These are phyloP conservation scores for Azemiops feae DNA, from an alignment of 2,113 vertebrate genomes.

Conservation along the genomic window DNA sequence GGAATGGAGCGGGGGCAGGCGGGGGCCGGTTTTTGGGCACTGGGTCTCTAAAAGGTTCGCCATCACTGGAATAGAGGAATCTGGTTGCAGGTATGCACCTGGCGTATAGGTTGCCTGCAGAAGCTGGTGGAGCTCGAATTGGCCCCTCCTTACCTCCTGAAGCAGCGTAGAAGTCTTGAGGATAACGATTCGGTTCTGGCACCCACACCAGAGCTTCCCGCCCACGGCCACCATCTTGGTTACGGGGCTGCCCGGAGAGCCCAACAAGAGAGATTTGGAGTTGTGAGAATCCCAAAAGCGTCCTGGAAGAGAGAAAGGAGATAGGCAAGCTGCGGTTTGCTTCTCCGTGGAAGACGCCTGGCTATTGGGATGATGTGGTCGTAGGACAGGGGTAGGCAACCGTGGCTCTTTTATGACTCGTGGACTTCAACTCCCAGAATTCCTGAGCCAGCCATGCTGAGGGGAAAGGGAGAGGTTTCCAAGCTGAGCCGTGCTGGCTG, in stretches of 20 bases:
- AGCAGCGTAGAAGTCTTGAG: conserved; percentile 83
- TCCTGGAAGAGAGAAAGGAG: conserved; percentile 67
- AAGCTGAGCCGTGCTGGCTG: too few species aligned
- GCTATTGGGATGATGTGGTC: not conserved
- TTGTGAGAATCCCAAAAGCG: conserved; percentile 97
- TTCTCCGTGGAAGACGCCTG: not conserved
- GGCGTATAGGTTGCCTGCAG: not conserved
- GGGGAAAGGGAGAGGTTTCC: too few species aligned
- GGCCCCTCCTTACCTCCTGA: conserved; percentile 77
- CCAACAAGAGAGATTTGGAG: conserved; percentile 85
- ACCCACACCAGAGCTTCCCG: conserved; percentile 93
- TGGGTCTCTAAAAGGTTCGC: too few species aligned
- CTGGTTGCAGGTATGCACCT: not conserved
- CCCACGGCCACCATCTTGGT: conserved; percentile 96
- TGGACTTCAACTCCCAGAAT: too few species aligned
- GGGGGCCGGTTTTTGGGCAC: too few species aligned
- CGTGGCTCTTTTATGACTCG: too few species aligned
- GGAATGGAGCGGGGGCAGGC: too few species aligned
- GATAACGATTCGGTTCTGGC: conserved; percentile 88
- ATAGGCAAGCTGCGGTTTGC: not conserved
- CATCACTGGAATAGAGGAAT: too few species aligned
- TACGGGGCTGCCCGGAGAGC: conserved; percentile 83
- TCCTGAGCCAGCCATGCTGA: too few species aligned
- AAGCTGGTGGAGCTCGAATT: not conserved
- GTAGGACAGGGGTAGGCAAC: too few species aligned